Base-by-base conservation (phyloP, 2,888 invertebrate genomes). In the Pandemis corylana region DNA sequence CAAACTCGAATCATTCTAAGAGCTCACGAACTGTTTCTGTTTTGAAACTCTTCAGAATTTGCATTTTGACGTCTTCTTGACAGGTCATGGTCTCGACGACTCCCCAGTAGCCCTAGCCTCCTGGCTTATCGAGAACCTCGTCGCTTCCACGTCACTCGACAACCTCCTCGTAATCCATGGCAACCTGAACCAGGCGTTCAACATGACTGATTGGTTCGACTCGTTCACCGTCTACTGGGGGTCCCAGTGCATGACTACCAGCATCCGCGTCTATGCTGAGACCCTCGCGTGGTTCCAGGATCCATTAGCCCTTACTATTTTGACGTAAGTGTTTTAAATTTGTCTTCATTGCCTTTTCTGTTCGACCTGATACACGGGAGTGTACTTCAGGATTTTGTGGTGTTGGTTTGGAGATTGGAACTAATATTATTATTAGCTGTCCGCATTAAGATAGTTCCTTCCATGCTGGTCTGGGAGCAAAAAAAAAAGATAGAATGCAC, bases 181-280 rank as follows among this genome's bases (percentile, higher is more conserved):
- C 6, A 96, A 95, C 2, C 84, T 96, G 0, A 6, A 28, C 5
- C 20, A 10, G 51, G 15, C 42, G 7, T 96, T 89, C 83, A 93
- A 95, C 0, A 82, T 96, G 75, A 96, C 96, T 76, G 95, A 96
- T 76, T 87, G 97, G 56, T 86, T 97, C 42, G 97, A 97, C 79
- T 96, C 97, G 78, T 85, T 97, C 1, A 97, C 97, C 96, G 89
- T 97, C 44, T 97, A 97, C 83, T 97, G 97, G 96, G 87, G 96
- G 0, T 95, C 95, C 2, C 95, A 95, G 72, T 95, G 95, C 7
- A 96, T 97, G 41, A 96, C 96, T 0, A 95, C 96, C 0, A 96
- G 96, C 0, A 89, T 95, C 83, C 90, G 97, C 64, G 89, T 96
- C 53, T 97, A 97, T 84, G 90, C 96, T 2, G 97, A 97, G 84